These are phyloP conservation scores for Eutrigla gurnardus DNA, from an alignment of 2,797 vertebrate genomes.

Conservation along the genomic window DNA sequence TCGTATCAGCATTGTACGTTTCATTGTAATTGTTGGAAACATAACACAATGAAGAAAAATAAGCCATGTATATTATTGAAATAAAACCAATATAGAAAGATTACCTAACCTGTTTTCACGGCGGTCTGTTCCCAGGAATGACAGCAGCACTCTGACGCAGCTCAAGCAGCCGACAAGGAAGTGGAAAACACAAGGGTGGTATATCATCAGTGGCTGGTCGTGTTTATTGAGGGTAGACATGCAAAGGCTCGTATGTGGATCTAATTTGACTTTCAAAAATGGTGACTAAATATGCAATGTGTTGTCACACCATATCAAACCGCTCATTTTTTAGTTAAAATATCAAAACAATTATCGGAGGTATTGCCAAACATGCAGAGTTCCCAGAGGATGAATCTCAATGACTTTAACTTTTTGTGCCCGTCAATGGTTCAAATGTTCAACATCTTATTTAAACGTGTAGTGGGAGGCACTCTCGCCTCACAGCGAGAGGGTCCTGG, in stretches of 20 bases:
- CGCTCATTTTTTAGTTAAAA: not conserved
- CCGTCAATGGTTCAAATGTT: too few species aligned
- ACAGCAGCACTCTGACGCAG: not conserved
- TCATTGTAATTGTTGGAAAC: not conserved
- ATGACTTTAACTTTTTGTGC: too few species aligned
- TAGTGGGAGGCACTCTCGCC: too few species aligned
- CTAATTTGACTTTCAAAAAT: slow-evolving; percentile 59
- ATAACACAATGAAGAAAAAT: not conserved
- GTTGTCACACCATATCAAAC: not conserved
- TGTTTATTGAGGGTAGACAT: not conserved
- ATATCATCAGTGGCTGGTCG: not conserved
- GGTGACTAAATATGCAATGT: not conserved
- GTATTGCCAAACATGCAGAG: not conserved
- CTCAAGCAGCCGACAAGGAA: not conserved
- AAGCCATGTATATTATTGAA: not conserved
- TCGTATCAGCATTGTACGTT: not conserved
- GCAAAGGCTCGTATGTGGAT: not conserved
- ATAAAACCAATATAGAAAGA: not conserved
- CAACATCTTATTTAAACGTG: too few species aligned
- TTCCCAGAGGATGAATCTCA: too few species aligned
- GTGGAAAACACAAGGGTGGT: not conserved
- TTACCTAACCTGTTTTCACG: slow-evolving; percentile 25
- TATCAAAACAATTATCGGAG: too few species aligned
- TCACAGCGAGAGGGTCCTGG: too few species aligned
- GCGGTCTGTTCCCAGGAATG: not conserved